phyloP scores from a whole-genome alignment of 2,888 invertebrate species.

The Cerastoderma edule region DNA sequence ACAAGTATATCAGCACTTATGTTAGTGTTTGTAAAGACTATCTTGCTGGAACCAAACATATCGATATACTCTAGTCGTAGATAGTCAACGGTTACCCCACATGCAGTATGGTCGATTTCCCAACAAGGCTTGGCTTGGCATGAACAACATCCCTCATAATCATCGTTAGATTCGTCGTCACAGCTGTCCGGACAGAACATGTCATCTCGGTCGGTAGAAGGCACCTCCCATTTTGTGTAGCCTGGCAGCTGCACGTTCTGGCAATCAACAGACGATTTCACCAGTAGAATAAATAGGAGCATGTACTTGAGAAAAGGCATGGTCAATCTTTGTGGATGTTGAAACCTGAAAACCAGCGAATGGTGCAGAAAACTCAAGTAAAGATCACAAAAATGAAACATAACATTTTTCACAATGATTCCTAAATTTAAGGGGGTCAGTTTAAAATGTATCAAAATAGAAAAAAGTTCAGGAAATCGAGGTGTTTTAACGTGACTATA shows the following conservation, averaged over 20 bases:
- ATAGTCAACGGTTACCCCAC: slow-evolving; percentile 24
- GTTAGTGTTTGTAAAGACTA: not conserved
- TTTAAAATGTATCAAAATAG: no score
- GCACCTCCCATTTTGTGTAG: slow-evolving; percentile 18
- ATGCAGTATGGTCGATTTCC: slow-evolving; percentile 29
- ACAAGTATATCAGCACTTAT: not conserved
- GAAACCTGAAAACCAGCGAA: no score
- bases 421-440: no score
- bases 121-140: slow-evolving; percentile 41
- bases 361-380: no score
- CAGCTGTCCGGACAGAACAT: slow-evolving; percentile 39
- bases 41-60: slow-evolving; percentile 26
- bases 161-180: not conserved
- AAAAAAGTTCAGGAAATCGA: no score
- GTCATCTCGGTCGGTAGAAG: not conserved
- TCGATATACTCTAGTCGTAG: slow-evolving; percentile 32
- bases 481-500: no score
- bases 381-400: no score
- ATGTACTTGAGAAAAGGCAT: not conserved
- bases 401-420: no score
- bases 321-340: no score
- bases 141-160: slow-evolving; percentile 34
- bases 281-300: not conserved
- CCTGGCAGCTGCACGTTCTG: slow-evolving; percentile 17
- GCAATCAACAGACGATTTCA: not conserved